Conservation (phyloP, 2,888 invertebrate genomes). For the Caenorhabditis sulstoni region DNA sequence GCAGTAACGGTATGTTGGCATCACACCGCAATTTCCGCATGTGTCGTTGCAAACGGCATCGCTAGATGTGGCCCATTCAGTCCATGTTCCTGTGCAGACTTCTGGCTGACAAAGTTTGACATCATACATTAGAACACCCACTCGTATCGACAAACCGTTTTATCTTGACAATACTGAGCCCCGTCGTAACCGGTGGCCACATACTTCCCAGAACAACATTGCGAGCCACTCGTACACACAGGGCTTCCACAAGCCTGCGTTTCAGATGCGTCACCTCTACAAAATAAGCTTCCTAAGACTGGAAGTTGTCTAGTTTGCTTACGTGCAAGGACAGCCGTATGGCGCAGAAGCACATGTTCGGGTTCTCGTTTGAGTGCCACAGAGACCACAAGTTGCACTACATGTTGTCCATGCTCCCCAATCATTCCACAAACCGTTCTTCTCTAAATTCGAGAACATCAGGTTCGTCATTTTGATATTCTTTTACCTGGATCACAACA, state of each 20-base stretch:
- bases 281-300: neutral
- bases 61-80: slow-evolving; percentile 39
- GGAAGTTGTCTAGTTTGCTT: neutral
- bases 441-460: too few species aligned
- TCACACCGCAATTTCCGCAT: slow-evolving; percentile 61
- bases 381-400: slow-evolving; percentile 59
- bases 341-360: slow-evolving; percentile 57
- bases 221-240: slow-evolving; percentile 24
- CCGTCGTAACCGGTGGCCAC: slow-evolving; percentile 57
- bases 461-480: too few species aligned
- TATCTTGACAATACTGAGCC: slow-evolving; percentile 47
- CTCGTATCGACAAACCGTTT: slow-evolving; percentile 25
- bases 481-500: slow-evolving; percentile 53
- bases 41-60: slow-evolving; percentile 55
- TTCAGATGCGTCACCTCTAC: slow-evolving; percentile 45
- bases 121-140: neutral
- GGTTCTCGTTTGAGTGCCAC: slow-evolving; percentile 52
- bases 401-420: slow-evolving; percentile 58
- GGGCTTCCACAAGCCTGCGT: slow-evolving; percentile 42
- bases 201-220: slow-evolving; percentile 46
- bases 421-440: slow-evolving; percentile 58
- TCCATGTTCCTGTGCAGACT: slow-evolving; percentile 59
- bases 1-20: slow-evolving; percentile 36
- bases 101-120: slow-evolving; percentile 20
- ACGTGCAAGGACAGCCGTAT: slow-evolving; percentile 61